Evolutionary conservation across 2,113 vertebrate genomes (phyloP).

Genomic region (Cettia cetti): DNA sequence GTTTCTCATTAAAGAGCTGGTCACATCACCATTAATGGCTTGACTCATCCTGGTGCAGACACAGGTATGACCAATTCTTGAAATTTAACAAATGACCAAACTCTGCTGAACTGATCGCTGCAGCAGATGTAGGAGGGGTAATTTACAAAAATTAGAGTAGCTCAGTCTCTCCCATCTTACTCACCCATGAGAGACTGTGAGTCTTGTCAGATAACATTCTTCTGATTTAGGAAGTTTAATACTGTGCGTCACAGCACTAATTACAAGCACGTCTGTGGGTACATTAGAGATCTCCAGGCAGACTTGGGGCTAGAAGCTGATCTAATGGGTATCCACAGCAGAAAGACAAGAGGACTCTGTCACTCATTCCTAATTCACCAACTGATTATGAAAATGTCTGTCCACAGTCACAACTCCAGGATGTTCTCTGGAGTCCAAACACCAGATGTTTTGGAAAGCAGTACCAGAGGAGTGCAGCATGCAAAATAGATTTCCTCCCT

Average conservation of each 20-base stretch:
- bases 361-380: not conserved
- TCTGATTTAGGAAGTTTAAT: not conserved
- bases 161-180: not conserved
- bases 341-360: not conserved
- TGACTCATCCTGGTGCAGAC: not conserved
- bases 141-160: not conserved
- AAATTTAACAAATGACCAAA: not conserved
- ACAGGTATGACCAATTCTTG: not conserved
- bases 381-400: not conserved
- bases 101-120: not conserved
- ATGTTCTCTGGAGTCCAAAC: constrained; percentile 8
- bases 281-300: not conserved
- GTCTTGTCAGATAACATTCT: not conserved
- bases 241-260: not conserved
- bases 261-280: not conserved
- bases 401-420: not conserved
- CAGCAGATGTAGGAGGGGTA: not conserved
- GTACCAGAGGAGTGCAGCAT: not conserved
- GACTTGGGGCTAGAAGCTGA: not conserved
- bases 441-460: constrained; percentile 9
- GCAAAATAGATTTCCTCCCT: not conserved
- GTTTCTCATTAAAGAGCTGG: not conserved
- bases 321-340: not conserved
- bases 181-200: not conserved
- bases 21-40: not conserved